Percentiles rank a stretch among this genome's conserved stretches.
Evolutionary conservation across 2,113 vertebrate genomes (phyloP).

Genomic region (Mixornis gularis): DNA sequence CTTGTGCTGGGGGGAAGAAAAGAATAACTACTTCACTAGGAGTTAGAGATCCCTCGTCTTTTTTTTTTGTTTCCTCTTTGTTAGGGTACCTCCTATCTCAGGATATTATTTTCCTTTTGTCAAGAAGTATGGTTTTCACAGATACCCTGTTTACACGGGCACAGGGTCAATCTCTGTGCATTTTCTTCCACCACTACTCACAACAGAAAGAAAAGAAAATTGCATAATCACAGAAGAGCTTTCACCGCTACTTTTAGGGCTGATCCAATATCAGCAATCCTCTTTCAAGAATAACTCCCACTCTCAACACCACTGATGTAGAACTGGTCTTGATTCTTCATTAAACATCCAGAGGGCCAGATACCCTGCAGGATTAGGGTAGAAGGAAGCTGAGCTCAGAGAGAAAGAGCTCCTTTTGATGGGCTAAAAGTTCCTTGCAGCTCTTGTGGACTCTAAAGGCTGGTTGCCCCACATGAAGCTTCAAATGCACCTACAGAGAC

Average conservation of each 20-base stretch:
- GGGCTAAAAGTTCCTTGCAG: not conserved
- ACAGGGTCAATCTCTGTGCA: not conserved
- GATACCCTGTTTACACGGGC: not conserved
- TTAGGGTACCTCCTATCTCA: not conserved
- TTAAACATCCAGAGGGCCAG: not conserved
- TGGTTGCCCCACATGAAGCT: not conserved
- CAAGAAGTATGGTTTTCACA: conserved; percentile 15
- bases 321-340: not conserved
- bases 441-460: not conserved
- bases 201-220: conserved; percentile 23
- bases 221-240: not conserved
- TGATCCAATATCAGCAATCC: conserved; percentile 38
- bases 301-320: not conserved
- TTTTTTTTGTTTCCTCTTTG: not conserved
- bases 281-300: conserved; percentile 49
- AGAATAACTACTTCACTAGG: not conserved
- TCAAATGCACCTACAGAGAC: not conserved
- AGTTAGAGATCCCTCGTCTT: not conserved
- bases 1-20: not conserved
- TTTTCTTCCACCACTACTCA: conserved; percentile 14
- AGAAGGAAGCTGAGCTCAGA: not conserved
- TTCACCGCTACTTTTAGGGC: not conserved
- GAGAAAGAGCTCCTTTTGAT: not conserved
- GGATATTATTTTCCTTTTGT: not conserved
- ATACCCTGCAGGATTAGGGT: not conserved